phyloP scores from a whole-genome alignment of 2,797 vertebrate genomes.

The Discoglossus pictus region DNA sequence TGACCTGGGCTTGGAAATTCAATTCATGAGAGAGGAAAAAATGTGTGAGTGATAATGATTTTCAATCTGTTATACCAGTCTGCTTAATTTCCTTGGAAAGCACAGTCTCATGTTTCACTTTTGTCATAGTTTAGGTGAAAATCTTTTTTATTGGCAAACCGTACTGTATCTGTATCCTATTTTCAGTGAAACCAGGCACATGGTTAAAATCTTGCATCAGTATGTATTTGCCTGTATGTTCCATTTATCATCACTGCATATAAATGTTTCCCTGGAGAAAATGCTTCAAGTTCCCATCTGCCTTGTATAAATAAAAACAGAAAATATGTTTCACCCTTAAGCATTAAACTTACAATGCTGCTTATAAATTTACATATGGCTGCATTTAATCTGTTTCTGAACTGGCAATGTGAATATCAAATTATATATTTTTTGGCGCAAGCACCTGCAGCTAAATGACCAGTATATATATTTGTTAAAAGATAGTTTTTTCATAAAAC shows the following conservation, averaged over 20 bases:
- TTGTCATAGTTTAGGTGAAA: conserved; percentile 18
- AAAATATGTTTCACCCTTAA: conserved; percentile 35
- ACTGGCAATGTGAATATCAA: conserved; percentile 24
- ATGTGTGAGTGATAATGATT: conserved; percentile 21
- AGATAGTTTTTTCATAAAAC: too few species aligned
- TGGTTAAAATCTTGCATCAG: conserved; percentile 11
- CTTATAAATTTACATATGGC: conserved; percentile 43
- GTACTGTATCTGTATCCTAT: conserved; percentile 5
- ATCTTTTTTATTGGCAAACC: conserved; percentile 22
- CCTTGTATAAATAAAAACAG: conserved; percentile 45
- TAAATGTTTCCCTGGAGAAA: conserved; percentile 44
- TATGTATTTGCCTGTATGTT: conserved; percentile 47
- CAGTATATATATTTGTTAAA: neutral
- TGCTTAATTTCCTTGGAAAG: conserved; percentile 35
- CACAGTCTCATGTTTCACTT: conserved; percentile 2
- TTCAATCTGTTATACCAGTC: conserved; percentile 36
- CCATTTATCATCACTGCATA: conserved; percentile 45
- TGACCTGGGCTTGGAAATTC: conserved; percentile 11
- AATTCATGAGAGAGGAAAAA: conserved; percentile 4
- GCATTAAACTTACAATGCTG: conserved; percentile 36
- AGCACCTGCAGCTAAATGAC: conserved; percentile 16
- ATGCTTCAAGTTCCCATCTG: conserved; percentile 46
- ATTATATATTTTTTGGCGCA: conserved; percentile 27
- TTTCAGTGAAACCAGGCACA: conserved; percentile 14
- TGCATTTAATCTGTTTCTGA: conserved; percentile 31